Conservation (phyloP, 2,797 vertebrate genomes). For the Nothura maculosa region DNA sequence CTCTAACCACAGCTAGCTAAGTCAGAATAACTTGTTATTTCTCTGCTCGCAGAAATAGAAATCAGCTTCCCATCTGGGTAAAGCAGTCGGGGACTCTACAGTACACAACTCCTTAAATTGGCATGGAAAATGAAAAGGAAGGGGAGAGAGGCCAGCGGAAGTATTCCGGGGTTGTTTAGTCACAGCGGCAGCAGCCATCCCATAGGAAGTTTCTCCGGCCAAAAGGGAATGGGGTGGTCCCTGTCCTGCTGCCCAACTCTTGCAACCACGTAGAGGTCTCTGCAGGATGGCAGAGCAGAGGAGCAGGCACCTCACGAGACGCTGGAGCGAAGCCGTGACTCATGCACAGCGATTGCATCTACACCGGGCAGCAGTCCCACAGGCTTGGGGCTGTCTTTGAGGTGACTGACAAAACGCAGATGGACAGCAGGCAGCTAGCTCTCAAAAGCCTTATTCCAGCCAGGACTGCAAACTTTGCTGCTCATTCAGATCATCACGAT, state of each 20-base stretch:
- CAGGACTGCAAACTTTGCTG: neutral
- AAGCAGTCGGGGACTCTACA: neutral
- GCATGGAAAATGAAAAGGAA: conserved; percentile 52
- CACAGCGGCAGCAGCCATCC: conserved; percentile 11
- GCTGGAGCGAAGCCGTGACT: neutral
- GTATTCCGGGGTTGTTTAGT: conserved; percentile 1
- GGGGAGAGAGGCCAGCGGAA: conserved; percentile 50
- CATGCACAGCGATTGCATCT: neutral
- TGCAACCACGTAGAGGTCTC: conserved; percentile 7
- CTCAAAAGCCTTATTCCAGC: neutral
- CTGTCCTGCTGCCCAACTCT: neutral
- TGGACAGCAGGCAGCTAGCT: neutral
- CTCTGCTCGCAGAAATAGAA: neutral
- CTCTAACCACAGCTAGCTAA: neutral
- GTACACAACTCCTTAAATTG: conserved; percentile 28
- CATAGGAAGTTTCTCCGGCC: conserved; percentile 45
- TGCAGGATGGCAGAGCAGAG: neutral
- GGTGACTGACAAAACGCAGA: neutral
- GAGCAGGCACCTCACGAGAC: neutral
- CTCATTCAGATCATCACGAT: neutral
- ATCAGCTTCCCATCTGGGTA: conserved; percentile 43
- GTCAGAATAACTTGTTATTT: conserved; percentile 1
- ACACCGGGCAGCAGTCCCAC: neutral
- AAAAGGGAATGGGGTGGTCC: conserved; percentile 28
- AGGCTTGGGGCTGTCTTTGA: neutral